Percentiles rank a stretch among this genome's conserved stretches.
phyloP scores from a whole-genome alignment of 2,113 vertebrate genomes.

The Sakesphorus luctuosus region DNA sequence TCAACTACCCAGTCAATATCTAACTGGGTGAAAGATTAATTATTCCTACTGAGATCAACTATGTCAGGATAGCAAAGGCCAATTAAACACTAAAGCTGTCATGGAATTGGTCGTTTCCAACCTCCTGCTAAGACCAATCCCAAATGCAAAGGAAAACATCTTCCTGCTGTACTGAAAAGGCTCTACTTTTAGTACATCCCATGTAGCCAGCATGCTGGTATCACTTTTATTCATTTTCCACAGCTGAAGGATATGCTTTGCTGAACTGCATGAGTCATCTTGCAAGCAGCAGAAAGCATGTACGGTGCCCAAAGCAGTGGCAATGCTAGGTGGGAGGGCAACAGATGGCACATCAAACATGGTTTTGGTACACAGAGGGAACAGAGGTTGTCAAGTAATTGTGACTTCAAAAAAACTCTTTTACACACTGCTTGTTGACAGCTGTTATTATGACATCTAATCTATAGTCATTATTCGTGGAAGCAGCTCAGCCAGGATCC shows the following conservation, averaged over 20 bases:
- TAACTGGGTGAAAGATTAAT: conserved; percentile 15
- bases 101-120: neutral
- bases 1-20: neutral
- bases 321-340: neutral
- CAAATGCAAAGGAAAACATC: conserved; percentile 14
- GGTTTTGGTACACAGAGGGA: fast-evolving
- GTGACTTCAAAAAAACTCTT: conserved; percentile 30
- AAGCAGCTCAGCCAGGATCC: conserved; percentile 10
- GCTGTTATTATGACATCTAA: conserved; percentile 27
- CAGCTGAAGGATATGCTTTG: neutral
- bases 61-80: conserved; percentile 2
- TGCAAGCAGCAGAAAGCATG: neutral
- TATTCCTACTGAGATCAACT: conserved; percentile 28
- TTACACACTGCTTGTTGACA: conserved; percentile 21
- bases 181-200: neutral
- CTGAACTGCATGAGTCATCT: neutral
- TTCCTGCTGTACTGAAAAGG: neutral
- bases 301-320: neutral
- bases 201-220: neutral
- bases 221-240: conserved; percentile 4
- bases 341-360: neutral
- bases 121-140: neutral
- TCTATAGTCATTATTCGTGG: neutral
- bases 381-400: neutral
- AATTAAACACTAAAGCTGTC: conserved; percentile 24